Evolutionary conservation across 2,888 invertebrate species (phyloP).

Genomic region (Leucoptera coffeella): DNA sequence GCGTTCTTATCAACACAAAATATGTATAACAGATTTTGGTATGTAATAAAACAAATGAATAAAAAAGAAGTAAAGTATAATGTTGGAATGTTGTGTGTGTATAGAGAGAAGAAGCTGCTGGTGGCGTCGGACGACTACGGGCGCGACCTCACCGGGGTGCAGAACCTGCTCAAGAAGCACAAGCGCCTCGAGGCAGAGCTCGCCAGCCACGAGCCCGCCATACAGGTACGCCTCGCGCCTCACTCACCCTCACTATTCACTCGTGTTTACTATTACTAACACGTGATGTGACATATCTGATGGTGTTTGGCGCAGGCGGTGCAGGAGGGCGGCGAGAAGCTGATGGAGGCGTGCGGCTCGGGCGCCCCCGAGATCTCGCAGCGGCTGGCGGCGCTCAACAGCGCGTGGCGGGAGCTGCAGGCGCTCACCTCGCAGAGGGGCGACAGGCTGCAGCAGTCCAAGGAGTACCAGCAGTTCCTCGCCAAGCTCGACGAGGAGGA

Average conservation of each 20-base stretch:
- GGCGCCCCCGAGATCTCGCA: constrained; percentile 69
- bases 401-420: constrained; percentile 92
- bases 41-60: too few species aligned
- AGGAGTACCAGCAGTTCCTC: constrained; percentile 94
- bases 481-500: constrained; percentile 98
- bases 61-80: too few species aligned
- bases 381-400: constrained; percentile 61
- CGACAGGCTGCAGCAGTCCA: constrained; percentile 92
- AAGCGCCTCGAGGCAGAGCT: constrained; percentile 97
- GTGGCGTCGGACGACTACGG: constrained; percentile 98
- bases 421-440: constrained; percentile 82
- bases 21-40: too few species aligned
- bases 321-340: constrained; percentile 60
- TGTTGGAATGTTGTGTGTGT: too few species aligned
- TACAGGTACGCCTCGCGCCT: constrained; percentile 90
- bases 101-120: constrained; percentile 89
- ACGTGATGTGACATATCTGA: too few species aligned
- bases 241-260: constrained; percentile 29
- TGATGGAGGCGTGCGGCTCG: constrained; percentile 90
- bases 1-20: too few species aligned
- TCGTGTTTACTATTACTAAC: too few species aligned
- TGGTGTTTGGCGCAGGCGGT: too few species aligned
- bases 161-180: constrained; percentile 97
- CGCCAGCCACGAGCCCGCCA: constrained; percentile 95
- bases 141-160: constrained; percentile 94